Percentiles rank a stretch among this genome's conserved stretches.
These are phyloP conservation scores for Drosophila kepulauana DNA, from an alignment of 1,140 invertebrate species.

Conservation along the genomic window DNA sequence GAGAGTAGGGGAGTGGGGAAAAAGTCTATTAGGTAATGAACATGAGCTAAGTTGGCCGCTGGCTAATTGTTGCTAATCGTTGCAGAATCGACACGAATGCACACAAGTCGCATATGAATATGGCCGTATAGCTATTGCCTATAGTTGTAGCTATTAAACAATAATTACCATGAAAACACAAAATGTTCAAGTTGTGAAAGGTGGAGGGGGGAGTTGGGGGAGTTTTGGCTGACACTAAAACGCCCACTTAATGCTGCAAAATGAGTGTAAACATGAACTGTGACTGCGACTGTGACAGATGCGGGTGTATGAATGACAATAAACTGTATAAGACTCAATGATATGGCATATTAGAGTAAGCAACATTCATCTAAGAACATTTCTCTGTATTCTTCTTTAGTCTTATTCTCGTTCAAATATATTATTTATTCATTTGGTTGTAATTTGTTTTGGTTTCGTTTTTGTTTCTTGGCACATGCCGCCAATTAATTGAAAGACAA, in stretches of 20 bases:
- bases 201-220: neutral
- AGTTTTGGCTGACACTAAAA: slow-evolving; percentile 42
- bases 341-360: slow-evolving; percentile 27
- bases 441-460: slow-evolving; percentile 44
- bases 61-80: slow-evolving; percentile 80
- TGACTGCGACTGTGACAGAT: slow-evolving; percentile 35
- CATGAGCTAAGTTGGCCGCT: slow-evolving; percentile 50
- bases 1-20: slow-evolving; percentile 12
- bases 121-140: slow-evolving; percentile 6
- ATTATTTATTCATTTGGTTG: slow-evolving; percentile 41
- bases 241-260: slow-evolving; percentile 61
- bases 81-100: slow-evolving; percentile 69
- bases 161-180: slow-evolving; percentile 74
- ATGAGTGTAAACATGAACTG: slow-evolving; percentile 45
- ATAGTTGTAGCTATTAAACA: slow-evolving; percentile 47
- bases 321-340: slow-evolving; percentile 3
- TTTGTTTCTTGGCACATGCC: slow-evolving; percentile 59
- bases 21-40: slow-evolving; percentile 77
- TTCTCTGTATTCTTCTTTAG: neutral
- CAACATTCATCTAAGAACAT: neutral
- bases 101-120: slow-evolving; percentile 2
- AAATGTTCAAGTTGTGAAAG: slow-evolving; percentile 14
- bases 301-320: slow-evolving; percentile 10
- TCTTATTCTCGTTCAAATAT: slow-evolving; percentile 9
- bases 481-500: slow-evolving; percentile 73